A percentile compares a stretch with the other conserved stretches of the same genome.
Evolutionary conservation across 2,797 vertebrate genomes (phyloP).

Genomic region (Aythya fuligula): DNA sequence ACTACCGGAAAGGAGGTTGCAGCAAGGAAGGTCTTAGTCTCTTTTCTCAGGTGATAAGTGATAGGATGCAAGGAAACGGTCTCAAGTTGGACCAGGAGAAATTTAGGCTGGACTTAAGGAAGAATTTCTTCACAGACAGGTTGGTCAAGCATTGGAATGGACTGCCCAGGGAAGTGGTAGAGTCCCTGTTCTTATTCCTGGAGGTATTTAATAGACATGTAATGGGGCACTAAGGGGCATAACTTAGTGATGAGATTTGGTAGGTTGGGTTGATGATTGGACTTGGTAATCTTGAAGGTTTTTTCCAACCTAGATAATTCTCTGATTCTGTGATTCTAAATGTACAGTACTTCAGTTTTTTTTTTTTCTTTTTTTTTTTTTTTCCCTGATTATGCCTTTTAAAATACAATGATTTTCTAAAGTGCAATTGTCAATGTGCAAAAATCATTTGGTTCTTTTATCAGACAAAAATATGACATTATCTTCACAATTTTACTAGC

Average conservation of each 20-base stretch:
- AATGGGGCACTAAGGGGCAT: neutral
- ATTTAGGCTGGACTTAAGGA: neutral
- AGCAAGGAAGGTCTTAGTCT: neutral
- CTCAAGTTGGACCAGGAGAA: neutral
- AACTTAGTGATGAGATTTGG: neutral
- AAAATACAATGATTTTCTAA: neutral
- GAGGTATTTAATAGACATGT: neutral
- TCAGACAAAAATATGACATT: accelerated
- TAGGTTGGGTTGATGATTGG: no score
- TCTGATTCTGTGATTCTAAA: neutral
- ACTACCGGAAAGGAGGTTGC: neutral
- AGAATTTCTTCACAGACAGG: neutral
- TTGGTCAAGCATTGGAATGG: neutral
- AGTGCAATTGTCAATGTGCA: neutral
- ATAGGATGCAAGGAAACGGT: neutral
- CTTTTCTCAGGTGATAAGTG: neutral
- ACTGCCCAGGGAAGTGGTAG: neutral
- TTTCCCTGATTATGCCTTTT: neutral
- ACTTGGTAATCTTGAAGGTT: no score
- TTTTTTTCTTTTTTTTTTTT: neutral
- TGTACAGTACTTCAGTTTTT: neutral
- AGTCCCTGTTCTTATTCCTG: neutral
- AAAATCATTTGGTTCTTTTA: neutral
- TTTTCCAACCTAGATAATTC: no score
- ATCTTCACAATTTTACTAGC: neutral